Conservation (phyloP, 2,113 vertebrate genomes). For the Hyaena hyaena region DNA sequence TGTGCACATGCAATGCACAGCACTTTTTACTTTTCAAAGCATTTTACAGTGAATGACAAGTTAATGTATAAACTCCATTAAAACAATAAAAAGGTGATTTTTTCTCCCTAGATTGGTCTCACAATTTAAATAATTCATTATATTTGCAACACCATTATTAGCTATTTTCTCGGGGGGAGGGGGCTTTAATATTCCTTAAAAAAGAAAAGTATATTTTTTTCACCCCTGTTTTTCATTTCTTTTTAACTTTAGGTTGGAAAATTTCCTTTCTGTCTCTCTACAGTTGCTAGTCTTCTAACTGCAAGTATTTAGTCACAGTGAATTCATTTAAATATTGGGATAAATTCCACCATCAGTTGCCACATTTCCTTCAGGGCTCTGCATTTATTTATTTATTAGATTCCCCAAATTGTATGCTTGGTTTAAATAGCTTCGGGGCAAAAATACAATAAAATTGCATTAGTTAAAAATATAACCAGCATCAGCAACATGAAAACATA, state of each 20-base stretch:
- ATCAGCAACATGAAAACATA: slow-evolving; percentile 68
- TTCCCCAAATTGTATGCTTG: slow-evolving; percentile 58
- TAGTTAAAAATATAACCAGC: slow-evolving; percentile 75
- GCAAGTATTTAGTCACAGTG: slow-evolving; percentile 39
- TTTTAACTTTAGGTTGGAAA: not conserved
- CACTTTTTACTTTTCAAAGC: not conserved
- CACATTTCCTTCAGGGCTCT: slow-evolving; percentile 58
- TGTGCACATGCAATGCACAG: not conserved
- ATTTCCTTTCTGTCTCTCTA: not conserved
- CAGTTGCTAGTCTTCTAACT: slow-evolving; percentile 36
- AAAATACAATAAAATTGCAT: slow-evolving; percentile 67
- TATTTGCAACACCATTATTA: not conserved
- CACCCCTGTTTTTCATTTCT: not conserved
- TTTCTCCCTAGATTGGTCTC: not conserved
- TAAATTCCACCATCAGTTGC: slow-evolving; percentile 37
- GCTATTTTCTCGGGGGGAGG: not conserved
- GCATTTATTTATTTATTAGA: slow-evolving; percentile 71
- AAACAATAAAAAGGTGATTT: not conserved
- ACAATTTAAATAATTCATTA: slow-evolving; percentile 36
- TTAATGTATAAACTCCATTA: not conserved
- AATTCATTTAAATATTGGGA: slow-evolving; percentile 65
- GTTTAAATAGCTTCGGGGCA: slow-evolving; percentile 70
- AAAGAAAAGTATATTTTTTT: not conserved
- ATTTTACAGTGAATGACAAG: not conserved
- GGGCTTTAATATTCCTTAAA: not conserved